Conservation (phyloP, 92 coral and sea anemone genomes). For the Chrysogorgia sp. region DNA sequence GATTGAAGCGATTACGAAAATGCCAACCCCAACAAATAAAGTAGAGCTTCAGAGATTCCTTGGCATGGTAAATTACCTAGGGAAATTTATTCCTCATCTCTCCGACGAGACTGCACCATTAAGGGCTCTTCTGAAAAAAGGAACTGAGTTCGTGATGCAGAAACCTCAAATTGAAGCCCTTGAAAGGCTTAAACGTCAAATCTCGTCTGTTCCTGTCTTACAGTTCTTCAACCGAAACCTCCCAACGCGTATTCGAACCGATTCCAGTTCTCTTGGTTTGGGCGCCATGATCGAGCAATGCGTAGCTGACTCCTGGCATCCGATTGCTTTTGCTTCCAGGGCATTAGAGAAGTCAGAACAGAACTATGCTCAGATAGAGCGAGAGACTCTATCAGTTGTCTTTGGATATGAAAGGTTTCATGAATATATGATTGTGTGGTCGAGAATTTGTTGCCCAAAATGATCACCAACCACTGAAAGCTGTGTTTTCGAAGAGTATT, state of each 20-base stretch:
- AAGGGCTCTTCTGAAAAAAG: slow-evolving; percentile 15
- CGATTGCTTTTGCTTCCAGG: slow-evolving; percentile 32
- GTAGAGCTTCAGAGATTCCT: slow-evolving; percentile 31
- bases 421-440: slow-evolving; percentile 23
- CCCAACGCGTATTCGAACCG: slow-evolving; percentile 6
- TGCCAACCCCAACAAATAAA: slow-evolving; percentile 20
- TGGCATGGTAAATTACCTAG: slow-evolving; percentile 30
- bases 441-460: slow-evolving; percentile 19
- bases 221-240: slow-evolving; percentile 22
- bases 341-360: no score
- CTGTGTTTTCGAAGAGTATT: no score
- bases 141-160: slow-evolving; percentile 6
- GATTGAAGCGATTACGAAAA: not conserved
- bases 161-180: slow-evolving; percentile 34
- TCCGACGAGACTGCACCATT: not conserved
- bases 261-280: slow-evolving; percentile 9
- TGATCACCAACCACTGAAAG: slow-evolving; percentile 26
- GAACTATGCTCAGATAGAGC: slow-evolving; percentile 34
- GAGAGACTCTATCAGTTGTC: slow-evolving; percentile 18
- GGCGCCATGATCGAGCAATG: slow-evolving; percentile 22
- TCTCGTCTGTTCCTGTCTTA: slow-evolving; percentile 17
- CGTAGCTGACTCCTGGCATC: slow-evolving; percentile 3
- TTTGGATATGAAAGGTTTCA: slow-evolving; percentile 36
- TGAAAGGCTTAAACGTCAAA: not conserved
- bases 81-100: slow-evolving; percentile 24